A percentile compares a stretch with the other conserved stretches of the same genome.
phyloP scores from a whole-genome alignment of 2,797 vertebrate genomes.

The Rhadinocentrus ornatus region DNA sequence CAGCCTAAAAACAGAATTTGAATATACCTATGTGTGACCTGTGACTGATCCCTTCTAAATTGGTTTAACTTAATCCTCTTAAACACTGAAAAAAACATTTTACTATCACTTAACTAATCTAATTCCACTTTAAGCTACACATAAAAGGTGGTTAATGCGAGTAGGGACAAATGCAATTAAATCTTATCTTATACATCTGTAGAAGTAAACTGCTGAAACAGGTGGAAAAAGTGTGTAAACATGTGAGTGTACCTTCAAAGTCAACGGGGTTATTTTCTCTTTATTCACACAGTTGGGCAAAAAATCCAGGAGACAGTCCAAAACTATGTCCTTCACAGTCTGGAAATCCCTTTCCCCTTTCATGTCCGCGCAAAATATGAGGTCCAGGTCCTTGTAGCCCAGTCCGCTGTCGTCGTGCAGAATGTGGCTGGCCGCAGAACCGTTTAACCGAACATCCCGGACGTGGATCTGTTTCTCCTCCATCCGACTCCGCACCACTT shows the following conservation, averaged over 20 bases:
- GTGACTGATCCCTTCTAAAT: conserved; percentile 72
- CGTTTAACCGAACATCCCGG: conserved; percentile 95
- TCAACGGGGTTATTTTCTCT: conserved; percentile 94
- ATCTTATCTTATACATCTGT: conserved; percentile 17
- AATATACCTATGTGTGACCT: conserved; percentile 53
- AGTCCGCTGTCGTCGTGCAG: conserved; percentile 95
- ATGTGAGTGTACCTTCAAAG: conserved; percentile 90
- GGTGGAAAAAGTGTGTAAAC: background rate
- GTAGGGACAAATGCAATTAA: conserved; percentile 32
- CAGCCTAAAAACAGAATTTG: conserved; percentile 22
- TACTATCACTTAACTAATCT: conserved; percentile 69
- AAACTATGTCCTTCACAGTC: conserved; percentile 96
- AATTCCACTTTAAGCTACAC: conserved; percentile 48
- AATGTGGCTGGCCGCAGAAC: conserved; percentile 96
- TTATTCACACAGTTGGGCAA: conserved; percentile 98
- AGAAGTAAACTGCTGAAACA: conserved; percentile 31
- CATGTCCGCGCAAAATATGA: conserved; percentile 97
- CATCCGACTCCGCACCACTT: conserved; percentile 93
- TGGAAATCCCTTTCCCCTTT: conserved; percentile 96
- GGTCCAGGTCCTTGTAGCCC: conserved; percentile 98
- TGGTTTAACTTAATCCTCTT: conserved; percentile 83
- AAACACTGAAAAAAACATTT: conserved; percentile 71
- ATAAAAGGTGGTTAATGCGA: conserved; percentile 29
- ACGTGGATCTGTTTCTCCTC: conserved; percentile 91
- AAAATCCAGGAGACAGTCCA: conserved; percentile 98